These are phyloP conservation scores for Macrochelys suwanniensis DNA, from an alignment of 2,797 vertebrate genomes.

Conservation along the genomic window DNA sequence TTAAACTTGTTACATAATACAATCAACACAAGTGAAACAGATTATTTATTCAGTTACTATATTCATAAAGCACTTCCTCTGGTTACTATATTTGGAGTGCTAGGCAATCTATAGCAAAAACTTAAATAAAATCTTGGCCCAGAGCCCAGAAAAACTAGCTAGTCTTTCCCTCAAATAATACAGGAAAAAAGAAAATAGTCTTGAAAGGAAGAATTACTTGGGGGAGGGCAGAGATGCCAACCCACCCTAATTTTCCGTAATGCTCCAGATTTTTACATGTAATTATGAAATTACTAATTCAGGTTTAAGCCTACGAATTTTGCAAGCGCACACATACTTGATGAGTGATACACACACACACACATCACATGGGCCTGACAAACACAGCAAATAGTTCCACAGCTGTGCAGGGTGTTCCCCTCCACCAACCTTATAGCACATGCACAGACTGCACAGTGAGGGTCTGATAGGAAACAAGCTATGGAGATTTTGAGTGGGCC, in stretches of 20 bases:
- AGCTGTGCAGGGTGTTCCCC: too few species aligned
- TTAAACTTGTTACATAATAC: neutral
- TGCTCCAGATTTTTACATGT: neutral
- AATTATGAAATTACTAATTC: neutral
- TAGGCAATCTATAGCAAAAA: conserved; percentile 54
- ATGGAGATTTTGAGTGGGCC: neutral
- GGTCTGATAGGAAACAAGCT: neutral
- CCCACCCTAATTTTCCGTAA: neutral
- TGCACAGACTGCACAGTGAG: neutral
- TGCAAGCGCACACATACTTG: neutral
- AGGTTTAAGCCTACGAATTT: neutral
- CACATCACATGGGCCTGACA: neutral
- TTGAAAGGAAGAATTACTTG: neutral
- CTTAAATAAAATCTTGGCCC: conserved; percentile 58
- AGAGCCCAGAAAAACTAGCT: conserved; percentile 37
- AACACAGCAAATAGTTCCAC: neutral
- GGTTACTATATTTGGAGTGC: conserved; percentile 34
- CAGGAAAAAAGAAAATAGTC: neutral
- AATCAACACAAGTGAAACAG: neutral
- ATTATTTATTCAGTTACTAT: conserved; percentile 61
- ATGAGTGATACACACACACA: neutral
- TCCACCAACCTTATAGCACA: too few species aligned
- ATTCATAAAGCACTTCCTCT: conserved; percentile 53
- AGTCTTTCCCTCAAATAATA: neutral
- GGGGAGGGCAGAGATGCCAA: neutral